Evolutionary conservation across 2,888 invertebrate genomes (phyloP).

Genomic region (Elysia crispata): DNA sequence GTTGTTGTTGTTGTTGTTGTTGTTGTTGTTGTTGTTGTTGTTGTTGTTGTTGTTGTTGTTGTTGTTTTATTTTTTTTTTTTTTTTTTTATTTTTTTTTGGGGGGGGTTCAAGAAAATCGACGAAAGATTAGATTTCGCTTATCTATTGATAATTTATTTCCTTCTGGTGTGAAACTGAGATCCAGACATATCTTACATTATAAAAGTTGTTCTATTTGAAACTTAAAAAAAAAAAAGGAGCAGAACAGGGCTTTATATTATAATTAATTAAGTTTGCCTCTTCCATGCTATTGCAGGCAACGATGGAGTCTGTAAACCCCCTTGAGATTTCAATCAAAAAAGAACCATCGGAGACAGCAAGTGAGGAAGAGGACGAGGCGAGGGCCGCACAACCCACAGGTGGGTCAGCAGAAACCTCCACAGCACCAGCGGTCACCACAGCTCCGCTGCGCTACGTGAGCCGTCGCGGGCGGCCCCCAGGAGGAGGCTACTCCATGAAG

Average conservation of each 20-base stretch:
- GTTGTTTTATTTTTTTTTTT: too few species aligned
- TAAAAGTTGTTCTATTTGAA: too few species aligned
- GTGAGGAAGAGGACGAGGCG: background rate
- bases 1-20: too few species aligned
- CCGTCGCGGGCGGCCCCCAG: conserved; percentile 44
- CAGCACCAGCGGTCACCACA: background rate
- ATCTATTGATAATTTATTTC: background rate
- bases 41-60: too few species aligned
- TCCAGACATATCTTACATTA: too few species aligned
- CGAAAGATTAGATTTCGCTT: too few species aligned
- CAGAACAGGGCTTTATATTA: too few species aligned
- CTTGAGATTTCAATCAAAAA: conserved; percentile 24
- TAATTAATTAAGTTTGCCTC: background rate
- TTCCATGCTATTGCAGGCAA: background rate
- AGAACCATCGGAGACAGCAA: conserved; percentile 21
- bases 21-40: too few species aligned
- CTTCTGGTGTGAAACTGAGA: too few species aligned
- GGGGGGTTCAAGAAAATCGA: too few species aligned
- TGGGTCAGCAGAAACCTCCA: background rate
- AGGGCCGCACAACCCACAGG: background rate
- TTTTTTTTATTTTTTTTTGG: too few species aligned
- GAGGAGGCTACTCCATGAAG: conserved; percentile 49
- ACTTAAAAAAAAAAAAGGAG: too few species aligned
- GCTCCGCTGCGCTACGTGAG: conserved; percentile 42
- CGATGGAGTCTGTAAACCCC: conserved; percentile 23